Base-by-base conservation (phyloP, 2,888 invertebrate species). In the Petrolisthes manimaculis region DNA sequence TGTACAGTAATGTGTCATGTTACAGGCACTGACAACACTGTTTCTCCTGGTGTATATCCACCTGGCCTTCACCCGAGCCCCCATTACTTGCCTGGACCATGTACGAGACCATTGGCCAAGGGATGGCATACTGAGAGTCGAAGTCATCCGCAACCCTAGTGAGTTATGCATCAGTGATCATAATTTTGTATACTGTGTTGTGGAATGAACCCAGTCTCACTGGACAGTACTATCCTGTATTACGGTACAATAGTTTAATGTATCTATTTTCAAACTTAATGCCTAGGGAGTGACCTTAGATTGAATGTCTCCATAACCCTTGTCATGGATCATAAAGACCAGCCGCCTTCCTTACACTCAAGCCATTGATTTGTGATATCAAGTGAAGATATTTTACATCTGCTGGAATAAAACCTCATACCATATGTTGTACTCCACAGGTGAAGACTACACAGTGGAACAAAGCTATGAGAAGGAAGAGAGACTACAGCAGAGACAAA, bases 11-110 rank as follows among this genome's bases (percentile, higher is more conserved):
- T 37, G 37, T 37, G 37, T 37, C 37, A 37, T 37, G 9, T 93
- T 94, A 24, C 94, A 96, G 95, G 97, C 97, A 4, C 93, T 97
- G 91, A 92, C 95, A 85, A 97, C 98, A 85, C 96, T 99, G 93
- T 96, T 97, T 92, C 96, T 98, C 83, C 94, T 99, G 92, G 96
- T 97, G 81, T 99, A 99, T 93, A 97, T 99, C 92, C 99, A 99
- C 93, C 95, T 97, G 93, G 96, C 97, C 91, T 98, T 99, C 93
- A 97, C 98, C 79, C 95, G 97, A 92, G 95, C 97, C 90, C 98
- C 99, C 8, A 97, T 97, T 86, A 97, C 97, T 92, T 99, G 99
- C 93, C 94, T 99, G 92, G 96, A 97, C 92, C 96, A 97, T 93
- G 95, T 98, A 61, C 95, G 96, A 92, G 95, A 96, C 91, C 95